Percentiles rank a stretch among this genome's conserved stretches.
Evolutionary conservation across 2,797 vertebrate genomes (phyloP).

Genomic region (Betta splendens): DNA sequence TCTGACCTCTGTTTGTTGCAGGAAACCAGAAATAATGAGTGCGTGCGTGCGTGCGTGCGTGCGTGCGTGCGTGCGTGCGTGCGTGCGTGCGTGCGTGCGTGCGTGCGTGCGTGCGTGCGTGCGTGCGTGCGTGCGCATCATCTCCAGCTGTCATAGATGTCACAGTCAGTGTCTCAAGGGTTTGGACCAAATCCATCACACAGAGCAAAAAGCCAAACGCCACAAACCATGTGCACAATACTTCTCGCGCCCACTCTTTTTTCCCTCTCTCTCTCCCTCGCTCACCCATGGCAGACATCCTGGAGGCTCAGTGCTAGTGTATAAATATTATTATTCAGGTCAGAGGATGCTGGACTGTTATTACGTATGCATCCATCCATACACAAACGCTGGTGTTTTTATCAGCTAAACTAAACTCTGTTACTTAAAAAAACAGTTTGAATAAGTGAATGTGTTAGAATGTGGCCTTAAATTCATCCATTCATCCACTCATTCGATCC

Average conservation of each 20-base stretch:
- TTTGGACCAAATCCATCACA: conserved; percentile 75
- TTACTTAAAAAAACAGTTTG: too few species aligned
- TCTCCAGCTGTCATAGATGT: conserved; percentile 75
- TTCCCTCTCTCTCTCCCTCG: conserved; percentile 14
- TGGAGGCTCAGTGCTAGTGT: conserved; percentile 44
- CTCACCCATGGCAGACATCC: conserved; percentile 28
- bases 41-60: neutral
- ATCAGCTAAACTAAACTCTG: conserved; percentile 5
- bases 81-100: conserved; percentile 10
- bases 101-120: conserved; percentile 17
- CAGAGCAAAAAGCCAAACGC: conserved; percentile 70
- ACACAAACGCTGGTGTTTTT: conserved; percentile 13
- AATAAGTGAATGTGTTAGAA: neutral
- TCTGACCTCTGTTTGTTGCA: too few species aligned
- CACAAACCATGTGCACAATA: conserved; percentile 62
- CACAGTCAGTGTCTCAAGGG: conserved; percentile 72
- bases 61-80: neutral
- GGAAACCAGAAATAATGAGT: neutral
- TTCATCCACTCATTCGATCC: too few species aligned
- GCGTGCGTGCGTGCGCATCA: conserved; percentile 32
- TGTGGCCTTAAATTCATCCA: neutral
- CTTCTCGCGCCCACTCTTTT: conserved; percentile 27
- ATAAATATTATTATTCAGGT: conserved; percentile 69
- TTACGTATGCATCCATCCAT: conserved; percentile 41
- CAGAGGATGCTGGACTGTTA: conserved; percentile 60